These are phyloP conservation scores for Zosterops pallidus DNA, from an alignment of 2,113 vertebrate species.

Conservation along the genomic window DNA sequence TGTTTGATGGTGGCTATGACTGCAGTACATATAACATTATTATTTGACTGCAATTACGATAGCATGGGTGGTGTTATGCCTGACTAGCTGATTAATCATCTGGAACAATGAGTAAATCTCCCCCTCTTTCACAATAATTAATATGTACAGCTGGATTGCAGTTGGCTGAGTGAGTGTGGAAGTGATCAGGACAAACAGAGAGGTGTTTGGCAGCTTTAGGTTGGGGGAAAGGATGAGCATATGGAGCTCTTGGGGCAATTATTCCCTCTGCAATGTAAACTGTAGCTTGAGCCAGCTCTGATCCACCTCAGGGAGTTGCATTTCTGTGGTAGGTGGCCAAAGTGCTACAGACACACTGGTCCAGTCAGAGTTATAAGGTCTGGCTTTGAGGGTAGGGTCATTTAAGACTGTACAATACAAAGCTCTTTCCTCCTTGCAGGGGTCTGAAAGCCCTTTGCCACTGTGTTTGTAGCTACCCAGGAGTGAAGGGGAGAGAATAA, in stretches of 20 bases:
- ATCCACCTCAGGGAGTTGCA: background rate
- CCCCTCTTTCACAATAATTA: conserved; percentile 5
- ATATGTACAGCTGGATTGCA: background rate
- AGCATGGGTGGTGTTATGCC: conserved; percentile 18
- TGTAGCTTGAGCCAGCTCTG: background rate
- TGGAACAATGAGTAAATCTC: conserved; percentile 15
- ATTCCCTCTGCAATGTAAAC: background rate
- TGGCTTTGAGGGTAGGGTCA: background rate
- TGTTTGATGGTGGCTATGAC: conserved; percentile 8
- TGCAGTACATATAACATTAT: background rate
- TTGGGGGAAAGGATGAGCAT: background rate
- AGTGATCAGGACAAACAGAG: background rate
- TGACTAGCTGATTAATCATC: conserved; percentile 51
- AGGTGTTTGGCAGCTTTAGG: background rate
- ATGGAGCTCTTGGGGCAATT: background rate
- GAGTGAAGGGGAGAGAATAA: background rate
- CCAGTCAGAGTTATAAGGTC: background rate
- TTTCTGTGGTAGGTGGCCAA: background rate
- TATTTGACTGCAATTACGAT: conserved; percentile 14
- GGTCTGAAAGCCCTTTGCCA: background rate
- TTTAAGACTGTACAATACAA: background rate
- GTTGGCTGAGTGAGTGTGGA: background rate
- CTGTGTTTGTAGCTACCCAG: background rate
- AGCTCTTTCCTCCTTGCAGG: background rate
- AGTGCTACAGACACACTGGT: background rate